These are phyloP conservation scores for Drepana falcataria DNA, from an alignment of 2,888 invertebrate genomes.

Conservation along the genomic window DNA sequence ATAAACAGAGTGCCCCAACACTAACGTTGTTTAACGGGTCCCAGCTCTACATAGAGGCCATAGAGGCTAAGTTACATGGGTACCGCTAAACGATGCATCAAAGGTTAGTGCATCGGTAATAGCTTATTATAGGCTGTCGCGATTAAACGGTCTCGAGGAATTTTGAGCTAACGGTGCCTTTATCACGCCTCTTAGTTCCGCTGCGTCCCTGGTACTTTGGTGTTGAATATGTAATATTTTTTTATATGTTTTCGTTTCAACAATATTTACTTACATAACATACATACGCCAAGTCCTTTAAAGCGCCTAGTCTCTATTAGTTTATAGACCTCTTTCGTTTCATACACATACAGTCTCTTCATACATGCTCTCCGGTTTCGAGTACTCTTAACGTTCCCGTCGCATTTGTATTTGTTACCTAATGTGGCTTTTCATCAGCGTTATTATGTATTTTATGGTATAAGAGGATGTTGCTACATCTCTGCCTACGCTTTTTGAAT, in stretches of 20 bases:
- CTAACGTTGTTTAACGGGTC: conserved; percentile 58
- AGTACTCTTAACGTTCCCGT: too few relatives aligned
- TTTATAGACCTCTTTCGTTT: too few relatives aligned
- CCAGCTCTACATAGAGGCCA: conserved; percentile 55
- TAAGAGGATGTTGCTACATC: too few relatives aligned
- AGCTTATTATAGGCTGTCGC: conserved; percentile 48
- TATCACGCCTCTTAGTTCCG: conserved; percentile 29
- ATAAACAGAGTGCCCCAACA: conserved; percentile 26
- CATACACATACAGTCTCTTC: too few relatives aligned
- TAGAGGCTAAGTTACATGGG: conserved; percentile 48
- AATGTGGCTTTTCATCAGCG: too few relatives aligned
- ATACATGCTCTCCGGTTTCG: too few relatives aligned
- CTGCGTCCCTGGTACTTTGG: conserved; percentile 33
- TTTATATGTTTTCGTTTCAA: conserved; percentile 5
- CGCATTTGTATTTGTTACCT: too few relatives aligned
- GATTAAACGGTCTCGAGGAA: conserved; percentile 47
- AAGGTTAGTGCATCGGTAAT: conserved; percentile 60
- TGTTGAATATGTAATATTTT: conserved; percentile 18
- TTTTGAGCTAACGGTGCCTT: conserved; percentile 56
- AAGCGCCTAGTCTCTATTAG: too few relatives aligned
- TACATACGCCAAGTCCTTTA: too few relatives aligned
- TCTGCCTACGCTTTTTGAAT: too few relatives aligned
- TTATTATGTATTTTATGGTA: too few relatives aligned
- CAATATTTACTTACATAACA: neutral
- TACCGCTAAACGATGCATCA: conserved; percentile 75